Evolutionary conservation across 2,888 invertebrate species (phyloP).

Genomic region (Dicyrtomina minuta): DNA sequence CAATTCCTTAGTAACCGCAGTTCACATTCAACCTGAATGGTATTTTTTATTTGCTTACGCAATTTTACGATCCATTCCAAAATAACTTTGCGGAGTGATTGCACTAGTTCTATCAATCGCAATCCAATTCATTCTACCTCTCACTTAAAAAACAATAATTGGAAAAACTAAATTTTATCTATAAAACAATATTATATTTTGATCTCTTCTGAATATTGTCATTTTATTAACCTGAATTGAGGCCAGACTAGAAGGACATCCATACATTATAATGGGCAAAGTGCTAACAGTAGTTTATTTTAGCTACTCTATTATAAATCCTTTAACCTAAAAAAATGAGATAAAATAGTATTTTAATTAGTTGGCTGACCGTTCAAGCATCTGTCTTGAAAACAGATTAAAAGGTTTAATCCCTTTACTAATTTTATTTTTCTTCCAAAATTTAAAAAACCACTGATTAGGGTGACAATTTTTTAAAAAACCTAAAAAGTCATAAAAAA

Average conservation of each 20-base stretch:
- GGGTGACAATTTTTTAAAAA: no score
- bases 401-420: no score
- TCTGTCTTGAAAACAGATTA: no score
- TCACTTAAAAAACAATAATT: conserved; percentile 63
- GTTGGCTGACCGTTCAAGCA: no score
- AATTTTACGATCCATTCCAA: conserved; percentile 76
- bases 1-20: conserved; percentile 68
- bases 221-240: conserved; percentile 73
- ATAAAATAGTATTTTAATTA: no score
- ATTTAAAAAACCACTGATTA: no score
- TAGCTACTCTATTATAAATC: conserved; percentile 62
- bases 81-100: conserved; percentile 75
- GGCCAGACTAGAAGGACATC: conserved; percentile 68
- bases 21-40: conserved; percentile 81
- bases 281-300: conserved; percentile 65
- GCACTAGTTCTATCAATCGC: conserved; percentile 67
- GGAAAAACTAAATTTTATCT: conserved; percentile 65
- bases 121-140: conserved; percentile 66
- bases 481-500: no score
- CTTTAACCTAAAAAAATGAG: no score
- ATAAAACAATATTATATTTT: conserved; percentile 58
- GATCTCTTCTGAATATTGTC: conserved; percentile 62
- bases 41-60: conserved; percentile 81
- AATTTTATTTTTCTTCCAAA: no score
- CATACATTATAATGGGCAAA: conserved; percentile 66